phyloP scores from a whole-genome alignment of 2,888 invertebrate genomes.

The Embidobia sp. region DNA sequence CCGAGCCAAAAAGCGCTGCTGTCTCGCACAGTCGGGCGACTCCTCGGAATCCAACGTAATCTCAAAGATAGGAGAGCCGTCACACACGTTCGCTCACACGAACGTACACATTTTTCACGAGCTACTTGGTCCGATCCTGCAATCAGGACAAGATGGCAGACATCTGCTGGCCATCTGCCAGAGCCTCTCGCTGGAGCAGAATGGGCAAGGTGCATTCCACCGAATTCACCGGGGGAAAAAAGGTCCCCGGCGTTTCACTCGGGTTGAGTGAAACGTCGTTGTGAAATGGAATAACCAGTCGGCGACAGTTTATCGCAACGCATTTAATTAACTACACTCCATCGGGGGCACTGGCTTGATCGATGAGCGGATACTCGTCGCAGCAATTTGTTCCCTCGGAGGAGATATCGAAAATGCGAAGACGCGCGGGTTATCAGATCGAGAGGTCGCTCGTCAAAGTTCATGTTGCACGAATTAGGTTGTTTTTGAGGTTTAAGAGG shows the following conservation, averaged over 20 bases:
- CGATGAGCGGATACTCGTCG: conserved; percentile 10
- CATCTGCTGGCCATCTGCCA: conserved; percentile 77
- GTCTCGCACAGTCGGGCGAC: conserved; percentile 51
- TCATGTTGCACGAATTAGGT: too few relatives aligned
- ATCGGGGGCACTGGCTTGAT: conserved; percentile 17
- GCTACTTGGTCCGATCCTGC: conserved; percentile 68
- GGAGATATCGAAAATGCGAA: background rate
- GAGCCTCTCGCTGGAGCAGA: conserved; percentile 65
- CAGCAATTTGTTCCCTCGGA: conserved; percentile 12
- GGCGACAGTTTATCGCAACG: conserved; percentile 41
- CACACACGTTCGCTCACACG: conserved; percentile 11
- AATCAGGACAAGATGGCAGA: conserved; percentile 74
- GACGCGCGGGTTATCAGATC: too few relatives aligned
- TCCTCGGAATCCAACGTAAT: conserved; percentile 54
- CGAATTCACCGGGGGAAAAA: conserved; percentile 46
- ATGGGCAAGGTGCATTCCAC: conserved; percentile 61
- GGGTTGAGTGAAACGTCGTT: conserved; percentile 23
- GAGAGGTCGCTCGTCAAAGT: too few relatives aligned
- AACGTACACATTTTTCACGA: conserved; percentile 69
- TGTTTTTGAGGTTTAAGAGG: too few relatives aligned
- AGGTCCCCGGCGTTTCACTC: conserved; percentile 12
- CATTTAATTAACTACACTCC: conserved; percentile 43
- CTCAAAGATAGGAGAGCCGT: conserved; percentile 61
- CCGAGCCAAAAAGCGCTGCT: conserved; percentile 33
- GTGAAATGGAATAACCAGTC: conserved; percentile 35